A percentile compares a stretch with the other conserved stretches of the same genome.
Conservation (phyloP, 2,113 vertebrate genomes). For the Leucoraja erinaceus region DNA sequence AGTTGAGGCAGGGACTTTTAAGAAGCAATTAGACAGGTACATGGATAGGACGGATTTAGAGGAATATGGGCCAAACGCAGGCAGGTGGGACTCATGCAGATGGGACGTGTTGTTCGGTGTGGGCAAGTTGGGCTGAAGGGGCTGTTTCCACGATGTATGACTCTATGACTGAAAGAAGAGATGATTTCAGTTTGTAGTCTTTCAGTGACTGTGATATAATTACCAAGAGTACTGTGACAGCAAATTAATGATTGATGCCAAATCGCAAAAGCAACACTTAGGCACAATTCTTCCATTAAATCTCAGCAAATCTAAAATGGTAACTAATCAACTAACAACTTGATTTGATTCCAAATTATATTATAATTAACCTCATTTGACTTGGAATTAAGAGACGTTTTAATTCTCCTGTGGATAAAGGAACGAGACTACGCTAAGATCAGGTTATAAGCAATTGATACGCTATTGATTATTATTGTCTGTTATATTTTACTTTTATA, state of each 20-base stretch:
- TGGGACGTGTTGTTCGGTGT: too few species aligned
- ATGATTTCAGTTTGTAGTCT: background rate
- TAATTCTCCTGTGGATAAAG: background rate
- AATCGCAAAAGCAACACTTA: background rate
- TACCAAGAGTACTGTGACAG: background rate
- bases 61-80: too few species aligned
- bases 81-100: too few species aligned
- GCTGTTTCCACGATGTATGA: too few species aligned
- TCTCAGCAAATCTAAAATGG: conserved; percentile 8
- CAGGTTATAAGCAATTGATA: background rate
- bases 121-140: too few species aligned
- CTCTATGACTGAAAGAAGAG: too few species aligned
- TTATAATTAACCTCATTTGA: background rate
- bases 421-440: background rate
- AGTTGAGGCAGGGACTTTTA: too few species aligned
- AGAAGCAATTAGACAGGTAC: too few species aligned
- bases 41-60: too few species aligned
- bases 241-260: background rate
- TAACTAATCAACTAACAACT: conserved; percentile 30
- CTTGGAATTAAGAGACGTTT: background rate
- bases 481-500: background rate
- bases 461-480: background rate
- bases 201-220: background rate
- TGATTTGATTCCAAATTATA: conserved; percentile 24
- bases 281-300: background rate